Percentiles rank a stretch among this genome's conserved stretches.
Evolutionary conservation across 2,797 vertebrate species (phyloP).

Genomic region (Micromesistius poutassou): DNA sequence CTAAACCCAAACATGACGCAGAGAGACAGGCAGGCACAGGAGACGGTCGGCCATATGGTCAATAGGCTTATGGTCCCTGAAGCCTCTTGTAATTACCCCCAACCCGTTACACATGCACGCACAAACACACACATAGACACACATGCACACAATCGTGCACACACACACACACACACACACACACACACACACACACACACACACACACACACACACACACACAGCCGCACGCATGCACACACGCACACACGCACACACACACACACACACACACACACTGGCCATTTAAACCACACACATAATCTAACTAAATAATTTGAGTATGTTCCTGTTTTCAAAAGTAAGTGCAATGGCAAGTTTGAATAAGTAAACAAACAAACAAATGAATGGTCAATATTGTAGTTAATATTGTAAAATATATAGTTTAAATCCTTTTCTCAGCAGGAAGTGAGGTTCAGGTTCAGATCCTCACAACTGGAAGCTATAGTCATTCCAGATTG

Average conservation of each 20-base stretch:
- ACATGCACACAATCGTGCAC: no score
- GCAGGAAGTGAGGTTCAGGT: background rate
- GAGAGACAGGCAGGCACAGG: background rate
- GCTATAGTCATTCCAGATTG: background rate
- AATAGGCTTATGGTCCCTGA: conserved; percentile 1
- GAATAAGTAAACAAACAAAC: background rate
- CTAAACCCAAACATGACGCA: background rate
- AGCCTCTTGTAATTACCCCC: conserved; percentile 2
- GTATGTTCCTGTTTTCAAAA: background rate
- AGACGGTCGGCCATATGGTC: background rate
- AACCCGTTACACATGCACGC: background rate
- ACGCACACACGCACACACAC: no score
- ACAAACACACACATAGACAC: background rate
- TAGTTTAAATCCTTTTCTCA: background rate
- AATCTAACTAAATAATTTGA: background rate
- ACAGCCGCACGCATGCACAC: no score
- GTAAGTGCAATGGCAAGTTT: background rate
- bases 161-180: no score
- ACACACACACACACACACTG: background rate
- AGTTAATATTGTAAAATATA: background rate
- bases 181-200: no score
- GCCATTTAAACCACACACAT: background rate
- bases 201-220: no score
- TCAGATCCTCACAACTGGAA: background rate
- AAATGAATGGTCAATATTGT: background rate